phyloP scores from a whole-genome alignment of 2,113 vertebrate species.

The Spilogale gracilis region DNA sequence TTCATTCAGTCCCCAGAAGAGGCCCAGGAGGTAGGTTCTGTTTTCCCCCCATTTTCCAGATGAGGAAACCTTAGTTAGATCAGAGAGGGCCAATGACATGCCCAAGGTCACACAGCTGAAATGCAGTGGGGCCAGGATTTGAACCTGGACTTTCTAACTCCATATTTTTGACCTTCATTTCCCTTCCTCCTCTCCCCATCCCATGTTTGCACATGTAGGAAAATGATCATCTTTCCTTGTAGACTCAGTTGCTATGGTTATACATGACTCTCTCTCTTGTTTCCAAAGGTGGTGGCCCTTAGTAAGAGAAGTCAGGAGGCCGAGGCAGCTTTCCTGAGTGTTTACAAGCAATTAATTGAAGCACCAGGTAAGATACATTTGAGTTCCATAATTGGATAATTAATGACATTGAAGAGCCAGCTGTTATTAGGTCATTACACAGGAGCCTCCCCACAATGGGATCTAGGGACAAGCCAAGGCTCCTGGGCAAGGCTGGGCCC shows the following conservation, averaged over 20 bases:
- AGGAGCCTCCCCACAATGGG: neutral
- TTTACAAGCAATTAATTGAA: slow-evolving; percentile 97
- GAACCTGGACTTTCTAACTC: neutral
- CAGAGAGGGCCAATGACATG: neutral
- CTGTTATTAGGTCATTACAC: neutral
- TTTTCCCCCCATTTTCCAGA: neutral
- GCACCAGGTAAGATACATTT: slow-evolving; percentile 95
- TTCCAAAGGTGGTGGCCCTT: slow-evolving; percentile 96
- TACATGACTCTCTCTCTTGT: slow-evolving; percentile 68
- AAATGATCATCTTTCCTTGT: neutral
- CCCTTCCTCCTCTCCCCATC: neutral
- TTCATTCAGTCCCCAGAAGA: neutral
- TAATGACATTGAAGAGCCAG: neutral
- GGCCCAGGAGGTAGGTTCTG: neutral
- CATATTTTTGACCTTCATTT: neutral
- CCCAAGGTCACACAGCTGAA: neutral
- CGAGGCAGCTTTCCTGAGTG: slow-evolving; percentile 96
- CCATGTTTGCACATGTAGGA: neutral
- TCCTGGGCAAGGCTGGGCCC: neutral
- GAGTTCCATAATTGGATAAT: slow-evolving; percentile 72
- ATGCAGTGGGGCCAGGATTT: neutral
- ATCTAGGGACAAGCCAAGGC: neutral
- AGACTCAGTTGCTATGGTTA: neutral
- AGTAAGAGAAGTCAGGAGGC: slow-evolving; percentile 98
- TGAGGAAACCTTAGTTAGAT: neutral